phyloP scores from a whole-genome alignment of 2,797 vertebrate genomes.

The Ctenosaura bakeri region DNA sequence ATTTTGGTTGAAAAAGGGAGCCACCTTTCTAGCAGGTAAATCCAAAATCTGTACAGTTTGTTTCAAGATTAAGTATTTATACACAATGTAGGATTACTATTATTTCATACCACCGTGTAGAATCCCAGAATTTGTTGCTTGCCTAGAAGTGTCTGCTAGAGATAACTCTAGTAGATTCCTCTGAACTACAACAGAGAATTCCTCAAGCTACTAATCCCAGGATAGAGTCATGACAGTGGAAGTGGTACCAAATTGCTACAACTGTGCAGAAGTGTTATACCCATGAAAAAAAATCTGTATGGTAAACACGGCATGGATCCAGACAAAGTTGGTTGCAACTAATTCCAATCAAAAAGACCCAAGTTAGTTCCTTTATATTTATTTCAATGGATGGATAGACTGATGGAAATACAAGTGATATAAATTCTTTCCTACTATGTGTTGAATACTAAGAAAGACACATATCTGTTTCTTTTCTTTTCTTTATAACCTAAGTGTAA shows the following conservation, averaged over 20 bases:
- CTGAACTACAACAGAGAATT: too few species aligned
- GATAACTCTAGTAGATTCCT: too few species aligned
- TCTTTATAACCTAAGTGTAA: constrained; percentile 9
- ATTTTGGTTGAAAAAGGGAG: neutral
- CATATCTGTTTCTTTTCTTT: constrained; percentile 1
- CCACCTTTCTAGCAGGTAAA: neutral
- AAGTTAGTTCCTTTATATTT: neutral
- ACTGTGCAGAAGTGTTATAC: neutral
- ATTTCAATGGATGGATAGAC: neutral
- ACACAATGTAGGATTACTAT: too few species aligned
- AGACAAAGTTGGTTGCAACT: neutral
- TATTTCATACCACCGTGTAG: too few species aligned
- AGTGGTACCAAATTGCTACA: too few species aligned
- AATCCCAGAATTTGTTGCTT: too few species aligned
- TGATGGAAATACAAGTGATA: neutral
- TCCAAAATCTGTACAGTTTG: too few species aligned
- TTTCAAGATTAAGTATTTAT: too few species aligned
- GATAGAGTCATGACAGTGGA: too few species aligned
- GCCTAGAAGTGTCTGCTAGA: too few species aligned
- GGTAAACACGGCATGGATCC: neutral
- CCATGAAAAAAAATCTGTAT: neutral
- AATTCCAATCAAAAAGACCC: neutral
- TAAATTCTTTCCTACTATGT: neutral
- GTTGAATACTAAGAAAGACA: neutral
- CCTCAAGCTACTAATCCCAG: too few species aligned